Conservation (phyloP, 2,113 vertebrate species). For the Alosa alosa region DNA sequence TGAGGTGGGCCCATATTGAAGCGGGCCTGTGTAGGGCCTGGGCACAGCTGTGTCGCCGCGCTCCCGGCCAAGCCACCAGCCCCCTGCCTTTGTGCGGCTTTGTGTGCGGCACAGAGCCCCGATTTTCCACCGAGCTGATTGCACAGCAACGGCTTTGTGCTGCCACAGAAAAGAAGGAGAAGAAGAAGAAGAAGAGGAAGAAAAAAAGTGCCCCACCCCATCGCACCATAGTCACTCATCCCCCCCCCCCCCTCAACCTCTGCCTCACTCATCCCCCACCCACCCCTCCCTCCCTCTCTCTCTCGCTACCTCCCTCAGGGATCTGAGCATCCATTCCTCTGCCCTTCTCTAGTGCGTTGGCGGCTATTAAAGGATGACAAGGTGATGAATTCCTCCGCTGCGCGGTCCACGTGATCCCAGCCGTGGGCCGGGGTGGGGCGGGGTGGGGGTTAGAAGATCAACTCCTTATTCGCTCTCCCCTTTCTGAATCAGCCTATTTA, state of each 20-base stretch:
- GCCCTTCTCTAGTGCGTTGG: constrained; percentile 47
- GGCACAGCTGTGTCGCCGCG: constrained; percentile 83
- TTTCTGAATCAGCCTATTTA: constrained; percentile 75
- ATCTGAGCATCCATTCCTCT: constrained; percentile 7
- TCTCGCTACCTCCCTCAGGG: constrained; percentile 20
- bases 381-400: constrained; percentile 72
- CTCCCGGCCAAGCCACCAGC: constrained; percentile 82
- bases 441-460: constrained; percentile 2
- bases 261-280: constrained; percentile 34
- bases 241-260: constrained; percentile 40
- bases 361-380: constrained; percentile 57
- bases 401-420: constrained; percentile 59
- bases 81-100: constrained; percentile 79
- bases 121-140: constrained; percentile 82
- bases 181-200: constrained; percentile 23
- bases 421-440: constrained; percentile 5
- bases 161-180: constrained; percentile 44
- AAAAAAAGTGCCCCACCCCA: constrained; percentile 53
- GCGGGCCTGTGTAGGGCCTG: constrained; percentile 76
- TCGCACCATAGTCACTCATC: constrained; percentile 50
- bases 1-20: constrained; percentile 84
- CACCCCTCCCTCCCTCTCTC: constrained; percentile 35
- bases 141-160: constrained; percentile 80
- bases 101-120: constrained; percentile 74
- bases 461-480: constrained; percentile 46